Conservation (phyloP, 1,140 invertebrate species). For the Micrasema longulum region DNA sequence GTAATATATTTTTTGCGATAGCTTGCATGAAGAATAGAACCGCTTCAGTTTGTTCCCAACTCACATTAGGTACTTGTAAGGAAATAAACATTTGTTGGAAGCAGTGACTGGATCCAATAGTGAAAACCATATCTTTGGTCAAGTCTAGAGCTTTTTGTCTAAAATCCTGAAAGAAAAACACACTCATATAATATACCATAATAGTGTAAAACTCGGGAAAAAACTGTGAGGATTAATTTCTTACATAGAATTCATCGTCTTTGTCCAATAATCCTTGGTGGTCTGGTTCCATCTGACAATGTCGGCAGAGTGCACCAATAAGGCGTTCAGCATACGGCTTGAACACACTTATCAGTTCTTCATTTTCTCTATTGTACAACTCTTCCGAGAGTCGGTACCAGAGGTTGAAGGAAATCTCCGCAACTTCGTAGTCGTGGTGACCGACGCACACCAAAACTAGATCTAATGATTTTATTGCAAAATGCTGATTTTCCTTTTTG, state of each 20-base stretch:
- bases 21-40: constrained; percentile 96
- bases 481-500: constrained; percentile 72
- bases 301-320: constrained; percentile 78
- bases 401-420: constrained; percentile 96
- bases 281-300: constrained; percentile 66
- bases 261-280: constrained; percentile 89
- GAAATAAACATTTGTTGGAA: constrained; percentile 91
- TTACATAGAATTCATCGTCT: constrained; percentile 79
- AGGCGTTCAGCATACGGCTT: constrained; percentile 92
- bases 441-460: constrained; percentile 92
- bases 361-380: constrained; percentile 88
- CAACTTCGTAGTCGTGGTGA: constrained; percentile 98
- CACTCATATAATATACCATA: not conserved
- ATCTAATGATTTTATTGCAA: constrained; percentile 89
- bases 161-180: constrained; percentile 79
- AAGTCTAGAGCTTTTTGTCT: constrained; percentile 90
- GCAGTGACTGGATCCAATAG: constrained; percentile 91
- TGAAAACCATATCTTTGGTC: constrained; percentile 97
- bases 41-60: constrained; percentile 95
- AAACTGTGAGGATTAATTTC: constrained; percentile 42
- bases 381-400: constrained; percentile 97
- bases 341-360: constrained; percentile 83
- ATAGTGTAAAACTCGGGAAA: too few relatives aligned
- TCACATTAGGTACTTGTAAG: constrained; percentile 74
- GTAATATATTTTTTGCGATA: constrained; percentile 94